Conservation (phyloP, 1,140 invertebrate species). For the Zaprionus ornatus region DNA sequence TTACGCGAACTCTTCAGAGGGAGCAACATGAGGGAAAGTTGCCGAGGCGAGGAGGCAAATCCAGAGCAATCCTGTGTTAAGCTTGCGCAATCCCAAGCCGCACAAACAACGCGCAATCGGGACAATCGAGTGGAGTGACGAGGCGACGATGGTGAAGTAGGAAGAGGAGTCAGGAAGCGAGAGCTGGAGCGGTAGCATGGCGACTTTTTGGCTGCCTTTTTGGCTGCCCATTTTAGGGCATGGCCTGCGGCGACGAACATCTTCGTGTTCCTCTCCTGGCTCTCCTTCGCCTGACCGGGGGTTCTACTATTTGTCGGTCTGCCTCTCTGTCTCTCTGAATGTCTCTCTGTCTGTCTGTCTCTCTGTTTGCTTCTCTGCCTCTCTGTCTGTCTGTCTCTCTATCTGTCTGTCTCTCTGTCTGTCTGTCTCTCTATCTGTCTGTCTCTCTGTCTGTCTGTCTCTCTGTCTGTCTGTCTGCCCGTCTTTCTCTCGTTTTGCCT, state of each 20-base stretch:
- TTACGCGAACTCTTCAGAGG: conserved; percentile 6
- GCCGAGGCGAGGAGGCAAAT: conserved; percentile 43
- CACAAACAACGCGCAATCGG: conserved; percentile 25
- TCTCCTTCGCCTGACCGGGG: background rate
- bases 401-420: conserved; percentile 38
- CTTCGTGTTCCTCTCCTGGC: background rate
- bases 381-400: conserved; percentile 11
- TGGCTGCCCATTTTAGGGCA: conserved; percentile 14
- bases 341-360: conserved; percentile 17
- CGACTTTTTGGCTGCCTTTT: conserved; percentile 31
- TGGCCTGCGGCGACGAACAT: conserved; percentile 8
- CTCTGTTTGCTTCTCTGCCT: conserved; percentile 14
- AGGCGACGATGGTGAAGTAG: background rate
- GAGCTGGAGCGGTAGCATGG: background rate
- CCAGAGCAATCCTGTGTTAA: conserved; percentile 64
- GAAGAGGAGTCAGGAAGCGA: background rate
- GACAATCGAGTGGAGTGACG: conserved; percentile 3
- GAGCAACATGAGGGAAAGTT: background rate
- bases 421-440: conserved; percentile 19
- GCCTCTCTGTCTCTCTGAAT: too few species aligned
- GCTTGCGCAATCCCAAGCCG: conserved; percentile 46
- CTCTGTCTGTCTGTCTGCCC: conserved; percentile 20
- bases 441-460: conserved; percentile 22
- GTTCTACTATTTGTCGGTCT: background rate
- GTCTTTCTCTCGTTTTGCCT: conserved; percentile 50